phyloP scores from a whole-genome alignment of 2,888 invertebrate genomes.

The Phaonia tiefii region DNA sequence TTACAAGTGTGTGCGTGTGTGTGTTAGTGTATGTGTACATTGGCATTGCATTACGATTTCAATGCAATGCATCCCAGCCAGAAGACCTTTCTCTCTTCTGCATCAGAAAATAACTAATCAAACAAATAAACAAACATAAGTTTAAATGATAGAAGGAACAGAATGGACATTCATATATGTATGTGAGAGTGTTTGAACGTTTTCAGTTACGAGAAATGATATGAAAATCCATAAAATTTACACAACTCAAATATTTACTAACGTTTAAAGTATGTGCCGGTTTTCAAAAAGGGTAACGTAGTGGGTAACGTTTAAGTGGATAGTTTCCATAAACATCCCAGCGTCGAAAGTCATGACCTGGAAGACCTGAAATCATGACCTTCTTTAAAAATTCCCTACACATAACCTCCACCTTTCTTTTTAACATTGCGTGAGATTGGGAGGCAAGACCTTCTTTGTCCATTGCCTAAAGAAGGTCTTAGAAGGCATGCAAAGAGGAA shows the following conservation, averaged over 20 bases:
- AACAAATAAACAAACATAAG: conserved; percentile 25
- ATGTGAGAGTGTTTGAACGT: background rate
- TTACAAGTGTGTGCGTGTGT: conserved; percentile 1
- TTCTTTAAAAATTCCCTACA: no score
- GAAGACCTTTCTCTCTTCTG: background rate
- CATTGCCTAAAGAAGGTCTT: no score
- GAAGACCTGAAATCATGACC: no score
- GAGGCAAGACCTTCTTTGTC: no score
- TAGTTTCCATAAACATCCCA: no score
- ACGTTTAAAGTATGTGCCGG: conserved; percentile 3
- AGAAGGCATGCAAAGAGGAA: no score
- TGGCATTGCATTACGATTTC: conserved; percentile 18
- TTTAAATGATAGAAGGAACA: conserved; percentile 9
- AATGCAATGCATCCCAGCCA: conserved; percentile 5
- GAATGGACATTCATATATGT: background rate
- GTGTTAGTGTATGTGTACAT: background rate
- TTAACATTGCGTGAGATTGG: no score
- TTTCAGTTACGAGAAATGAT: conserved; percentile 26
- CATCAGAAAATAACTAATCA: conserved; percentile 9
- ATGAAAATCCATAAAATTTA: conserved; percentile 32
- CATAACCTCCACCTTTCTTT: no score
- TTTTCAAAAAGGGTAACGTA: background rate
- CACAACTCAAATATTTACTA: conserved; percentile 13
- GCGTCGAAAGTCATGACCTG: no score
- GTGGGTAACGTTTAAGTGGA: no score